phyloP scores from a whole-genome alignment of 1,140 invertebrate genomes.

The Platorchestia sp. region DNA sequence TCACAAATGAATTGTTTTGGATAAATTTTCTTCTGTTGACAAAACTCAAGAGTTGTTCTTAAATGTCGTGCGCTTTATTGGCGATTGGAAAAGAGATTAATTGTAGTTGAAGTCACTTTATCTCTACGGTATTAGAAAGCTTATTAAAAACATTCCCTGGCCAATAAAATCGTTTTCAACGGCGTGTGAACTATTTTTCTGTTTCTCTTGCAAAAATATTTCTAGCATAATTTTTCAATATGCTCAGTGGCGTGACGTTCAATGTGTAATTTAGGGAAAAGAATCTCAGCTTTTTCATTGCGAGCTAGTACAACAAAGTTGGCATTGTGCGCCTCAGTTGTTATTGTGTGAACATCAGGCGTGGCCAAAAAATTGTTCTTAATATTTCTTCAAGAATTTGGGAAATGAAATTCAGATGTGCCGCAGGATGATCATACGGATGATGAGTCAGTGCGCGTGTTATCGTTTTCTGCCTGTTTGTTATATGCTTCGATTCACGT shows the following conservation, averaged over 20 bases:
- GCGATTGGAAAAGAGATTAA: not conserved
- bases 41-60: not conserved
- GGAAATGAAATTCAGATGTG: not conserved
- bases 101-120: not conserved
- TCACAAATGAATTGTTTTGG: not conserved
- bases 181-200: not conserved
- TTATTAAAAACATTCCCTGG: not conserved
- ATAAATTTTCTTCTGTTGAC: not conserved
- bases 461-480: not conserved
- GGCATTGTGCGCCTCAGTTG: not conserved
- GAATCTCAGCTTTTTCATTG: not conserved
- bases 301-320: not conserved
- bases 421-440: not conserved
- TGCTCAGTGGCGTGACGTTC: not conserved
- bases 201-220: not conserved
- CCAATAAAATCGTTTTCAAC: not conserved
- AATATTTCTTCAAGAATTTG: not conserved
- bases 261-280: not conserved
- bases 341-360: not conserved
- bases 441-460: not conserved
- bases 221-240: not conserved
- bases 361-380: not conserved
- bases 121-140: not conserved
- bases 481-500: slow-evolving; percentile 5
- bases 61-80: not conserved